These are phyloP conservation scores for Acrossocheilus wenchowensis DNA, from an alignment of 2,797 vertebrate genomes.

Conservation along the genomic window DNA sequence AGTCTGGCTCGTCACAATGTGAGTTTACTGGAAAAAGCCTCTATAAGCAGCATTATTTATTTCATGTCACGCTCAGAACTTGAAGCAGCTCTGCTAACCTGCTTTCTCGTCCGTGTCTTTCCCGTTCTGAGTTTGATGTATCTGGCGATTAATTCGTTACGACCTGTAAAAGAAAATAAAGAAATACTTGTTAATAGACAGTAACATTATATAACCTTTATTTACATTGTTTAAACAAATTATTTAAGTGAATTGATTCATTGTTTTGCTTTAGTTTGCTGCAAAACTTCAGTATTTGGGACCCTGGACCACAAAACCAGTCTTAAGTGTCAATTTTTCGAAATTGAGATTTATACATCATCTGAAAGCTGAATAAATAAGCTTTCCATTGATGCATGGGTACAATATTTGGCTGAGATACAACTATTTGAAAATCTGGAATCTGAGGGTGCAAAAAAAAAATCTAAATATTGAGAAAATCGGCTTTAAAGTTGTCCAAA, in stretches of 20 bases:
- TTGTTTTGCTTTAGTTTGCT: neutral
- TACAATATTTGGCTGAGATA: too few relatives aligned
- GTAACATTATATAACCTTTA: neutral
- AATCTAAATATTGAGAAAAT: too few relatives aligned
- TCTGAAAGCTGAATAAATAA: too few relatives aligned
- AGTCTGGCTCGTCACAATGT: neutral
- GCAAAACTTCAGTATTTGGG: neutral
- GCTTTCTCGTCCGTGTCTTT: constrained; percentile 97
- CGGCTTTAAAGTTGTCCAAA: too few relatives aligned
- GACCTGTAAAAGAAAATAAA: constrained; percentile 81
- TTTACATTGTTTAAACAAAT: neutral
- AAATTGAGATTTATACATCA: too few relatives aligned
- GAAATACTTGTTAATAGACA: constrained; percentile 21
- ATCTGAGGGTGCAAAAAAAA: too few relatives aligned
- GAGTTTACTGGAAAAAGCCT: constrained; percentile 7
- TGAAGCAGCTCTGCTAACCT: constrained; percentile 81
- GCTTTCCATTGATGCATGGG: too few relatives aligned
- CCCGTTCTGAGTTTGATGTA: constrained; percentile 99
- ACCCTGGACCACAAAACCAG: too few relatives aligned
- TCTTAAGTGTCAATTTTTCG: too few relatives aligned
- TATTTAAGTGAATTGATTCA: constrained; percentile 2
- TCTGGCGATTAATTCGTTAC: constrained; percentile 98
- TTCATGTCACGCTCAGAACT: neutral
- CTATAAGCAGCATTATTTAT: constrained; percentile 1
- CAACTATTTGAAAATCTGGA: too few relatives aligned